phyloP scores from a whole-genome alignment of 2,113 vertebrate species.

The Tyrannus savana region DNA sequence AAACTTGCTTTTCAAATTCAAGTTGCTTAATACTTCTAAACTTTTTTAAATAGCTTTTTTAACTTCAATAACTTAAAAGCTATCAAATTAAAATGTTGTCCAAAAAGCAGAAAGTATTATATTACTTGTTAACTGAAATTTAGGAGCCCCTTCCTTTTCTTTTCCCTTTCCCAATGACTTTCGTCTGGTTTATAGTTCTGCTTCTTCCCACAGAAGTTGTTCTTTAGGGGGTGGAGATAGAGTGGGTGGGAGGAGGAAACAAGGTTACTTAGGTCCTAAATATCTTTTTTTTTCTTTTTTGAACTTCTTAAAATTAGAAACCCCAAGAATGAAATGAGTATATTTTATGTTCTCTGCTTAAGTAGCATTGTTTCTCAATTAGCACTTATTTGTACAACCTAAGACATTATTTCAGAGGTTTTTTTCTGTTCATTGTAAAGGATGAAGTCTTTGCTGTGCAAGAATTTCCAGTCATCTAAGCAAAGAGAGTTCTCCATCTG shows the following conservation, averaged over 20 bases:
- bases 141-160: background rate
- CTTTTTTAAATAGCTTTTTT: background rate
- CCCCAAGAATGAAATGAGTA: background rate
- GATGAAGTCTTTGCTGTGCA: slow-evolving; percentile 31
- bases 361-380: background rate
- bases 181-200: background rate
- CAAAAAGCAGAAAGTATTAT: background rate
- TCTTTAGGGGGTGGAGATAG: background rate
- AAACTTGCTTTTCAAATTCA: background rate
- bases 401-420: background rate
- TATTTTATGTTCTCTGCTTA: background rate
- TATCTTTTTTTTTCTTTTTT: background rate
- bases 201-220: background rate
- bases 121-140: background rate
- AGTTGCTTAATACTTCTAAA: background rate
- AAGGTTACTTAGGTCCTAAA: background rate
- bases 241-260: background rate
- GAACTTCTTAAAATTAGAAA: background rate
- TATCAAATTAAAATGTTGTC: background rate
- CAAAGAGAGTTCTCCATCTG: slow-evolving; percentile 44
- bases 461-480: slow-evolving; percentile 57
- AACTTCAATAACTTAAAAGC: background rate
- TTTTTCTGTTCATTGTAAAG: background rate
- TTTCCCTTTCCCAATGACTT: background rate
- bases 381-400: background rate